A percentile compares a stretch with the other conserved stretches of the same genome.
Conservation (phyloP, 2,797 vertebrate species). For the Carapus acus region DNA sequence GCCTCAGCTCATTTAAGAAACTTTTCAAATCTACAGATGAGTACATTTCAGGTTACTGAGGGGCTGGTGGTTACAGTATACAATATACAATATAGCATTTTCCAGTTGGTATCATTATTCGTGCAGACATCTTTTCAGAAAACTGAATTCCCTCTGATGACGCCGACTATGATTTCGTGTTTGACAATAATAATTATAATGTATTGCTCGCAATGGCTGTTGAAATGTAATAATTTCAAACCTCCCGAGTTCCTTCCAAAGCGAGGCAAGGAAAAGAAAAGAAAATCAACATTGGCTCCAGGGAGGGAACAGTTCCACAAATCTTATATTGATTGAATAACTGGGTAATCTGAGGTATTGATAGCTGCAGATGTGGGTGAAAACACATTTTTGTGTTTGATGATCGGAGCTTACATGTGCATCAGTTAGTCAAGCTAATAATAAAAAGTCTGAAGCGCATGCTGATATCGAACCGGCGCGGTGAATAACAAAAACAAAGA, state of each 20-base stretch:
- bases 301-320: constrained; percentile 14
- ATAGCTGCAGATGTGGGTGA: constrained; percentile 15
- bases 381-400: constrained; percentile 20
- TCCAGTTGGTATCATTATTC: too few species aligned
- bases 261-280: constrained; percentile 12
- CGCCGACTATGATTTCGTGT: too few species aligned
- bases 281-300: constrained; percentile 24
- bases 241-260: constrained; percentile 9
- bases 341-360: constrained; percentile 9
- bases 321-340: constrained; percentile 24
- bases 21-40: too few species aligned
- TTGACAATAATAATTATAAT: too few species aligned
- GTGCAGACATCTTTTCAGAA: too few species aligned
- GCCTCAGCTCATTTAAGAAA: too few species aligned
- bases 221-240: constrained; percentile 40
- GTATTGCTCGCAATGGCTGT: constrained; percentile 24
- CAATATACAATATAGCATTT: too few species aligned
- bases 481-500: too few species aligned
- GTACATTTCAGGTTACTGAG: too few species aligned
- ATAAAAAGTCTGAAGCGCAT: background rate
- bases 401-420: background rate
- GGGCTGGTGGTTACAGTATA: too few species aligned
- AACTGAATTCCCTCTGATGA: too few species aligned
- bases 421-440: background rate
- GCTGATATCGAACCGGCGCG: too few species aligned